Base-by-base conservation (phyloP, 2,797 vertebrate genomes). In the Eutrigla gurnardus region DNA sequence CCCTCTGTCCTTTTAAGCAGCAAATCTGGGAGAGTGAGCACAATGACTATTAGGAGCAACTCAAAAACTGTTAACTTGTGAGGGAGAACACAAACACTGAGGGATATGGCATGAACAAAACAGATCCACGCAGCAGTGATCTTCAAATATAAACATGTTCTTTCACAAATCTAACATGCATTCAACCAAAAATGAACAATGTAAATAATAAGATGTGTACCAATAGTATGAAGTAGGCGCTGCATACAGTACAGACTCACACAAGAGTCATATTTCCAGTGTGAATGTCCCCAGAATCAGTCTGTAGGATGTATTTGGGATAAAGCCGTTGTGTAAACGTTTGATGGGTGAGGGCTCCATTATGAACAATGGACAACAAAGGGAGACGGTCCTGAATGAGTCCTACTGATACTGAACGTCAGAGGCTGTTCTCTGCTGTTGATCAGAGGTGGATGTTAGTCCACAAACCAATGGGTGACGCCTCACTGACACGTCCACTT, bases 1-100 rank as follows among this genome's bases (percentile, higher is more conserved):
- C 87, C 93, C 91, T 96, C 94, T 95, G 95, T 73, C 96, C 95
- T 95, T 97, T 97, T 86, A 99, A 93, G 89, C 96, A 98, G 89
- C 93, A 95, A 83, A 98, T 94, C 98, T 99, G 96, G 89, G 73
- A 83, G 88, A 86, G 50, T 0, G 49, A 50, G 7, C 8, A 65
- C 0, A 9, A 69, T 0, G n/a, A 68, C 32, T 1, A 6, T 76
- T 32, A 77, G 59, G 2, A 64, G n/a, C 17, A 32, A 42, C 10
- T 1, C n/a, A 32, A 6, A 62, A 10, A 4, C 5, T 8, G 4
- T 12, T 32, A 7, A 55, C 17, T 18, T 60, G 15, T 45, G 49
- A 70, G 32, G 37, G 40, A n/a, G 14, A 0, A 8, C 32, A 72
- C 58, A 59, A 32, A 37, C 32, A 36, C 12, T 3, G 4, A 36